Percentiles rank a stretch among this genome's conserved stretches.
Conservation (phyloP, 2,113 vertebrate genomes). For the Camelus dromedarius region DNA sequence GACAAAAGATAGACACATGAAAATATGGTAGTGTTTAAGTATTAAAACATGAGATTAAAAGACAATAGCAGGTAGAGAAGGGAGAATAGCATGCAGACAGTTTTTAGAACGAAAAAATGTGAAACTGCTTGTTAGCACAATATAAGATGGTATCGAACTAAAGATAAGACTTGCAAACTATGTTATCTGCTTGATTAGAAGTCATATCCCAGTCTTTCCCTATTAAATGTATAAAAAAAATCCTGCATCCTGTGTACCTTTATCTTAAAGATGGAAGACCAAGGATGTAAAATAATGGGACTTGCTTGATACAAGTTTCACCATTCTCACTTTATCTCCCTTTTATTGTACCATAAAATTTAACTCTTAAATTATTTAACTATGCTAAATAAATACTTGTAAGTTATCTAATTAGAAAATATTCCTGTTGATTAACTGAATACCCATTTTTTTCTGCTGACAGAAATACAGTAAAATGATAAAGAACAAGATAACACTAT, state of each 20-base stretch:
- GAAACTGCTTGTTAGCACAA: background rate
- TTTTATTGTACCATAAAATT: background rate
- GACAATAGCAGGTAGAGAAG: background rate
- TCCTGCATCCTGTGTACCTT: background rate
- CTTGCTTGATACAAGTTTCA: background rate
- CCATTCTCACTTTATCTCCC: background rate
- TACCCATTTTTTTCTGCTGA: background rate
- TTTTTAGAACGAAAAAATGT: background rate
- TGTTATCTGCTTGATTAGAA: background rate
- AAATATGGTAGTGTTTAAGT: background rate
- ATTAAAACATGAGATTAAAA: constrained; percentile 29
- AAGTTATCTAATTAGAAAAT: background rate
- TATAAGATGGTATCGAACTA: background rate
- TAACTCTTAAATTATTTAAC: constrained; percentile 3
- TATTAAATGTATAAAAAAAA: background rate
- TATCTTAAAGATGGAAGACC: background rate
- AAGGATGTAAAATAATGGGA: background rate
- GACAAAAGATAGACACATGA: background rate
- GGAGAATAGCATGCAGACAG: background rate
- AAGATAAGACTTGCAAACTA: background rate
- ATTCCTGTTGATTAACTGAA: background rate
- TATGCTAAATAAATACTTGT: background rate
- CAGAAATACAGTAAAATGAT: background rate
- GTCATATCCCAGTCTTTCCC: background rate
- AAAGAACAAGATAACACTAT: background rate